Evolutionary conservation across 2,888 invertebrate genomes (phyloP), one percentile per base, ranked within the genome.

Genomic region (Aphidoletes aphidimyza): DNA sequence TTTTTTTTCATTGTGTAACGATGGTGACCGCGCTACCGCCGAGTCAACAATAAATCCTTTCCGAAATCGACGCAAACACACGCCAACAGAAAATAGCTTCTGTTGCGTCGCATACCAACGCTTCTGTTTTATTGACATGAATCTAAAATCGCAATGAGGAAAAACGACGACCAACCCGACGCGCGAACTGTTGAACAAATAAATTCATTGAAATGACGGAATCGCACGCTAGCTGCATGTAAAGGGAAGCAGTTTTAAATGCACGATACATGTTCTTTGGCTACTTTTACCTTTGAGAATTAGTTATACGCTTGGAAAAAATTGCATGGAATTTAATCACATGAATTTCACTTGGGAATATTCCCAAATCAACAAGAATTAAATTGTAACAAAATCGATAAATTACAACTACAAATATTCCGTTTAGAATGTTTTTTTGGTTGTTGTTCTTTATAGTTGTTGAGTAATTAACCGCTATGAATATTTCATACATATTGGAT

Each of bases 21-120:
- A 54, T 54, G 54, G 54, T 54, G 54, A 69, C 30, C 34, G 69
- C 14, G 34, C 34, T 69, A 14, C 0, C 69, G 34, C 34, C 17
- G 42, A 69, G 69, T 69, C 34, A 69, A 54, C 54, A 22, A 69
- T 69, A 69, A 69, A 69, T 69, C 69, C 69, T 69, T 69, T 69
- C 30, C 1, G 26, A 69, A 30, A 69, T 69, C 69, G 69, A 69
- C 69, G 14, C 6, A 42, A 9, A 42, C 42, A 42, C 42, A 69
- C 69, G 30, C 69, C 34, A 69, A 30, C 30, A 14, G 69, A 19
- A 37, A 81, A 81, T 37, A 81, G 11, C 37, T n/a, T 81, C 81
- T 37, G 9, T 37, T 37, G 36, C 81, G 26, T n/a, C 81, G 37
- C 37, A 37, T 37, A 37, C 37, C 81, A 81, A 37, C 37, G 37